These are phyloP conservation scores for Lutraria rhynchaena DNA, from an alignment of 1,140 invertebrate species.

Conservation along the genomic window DNA sequence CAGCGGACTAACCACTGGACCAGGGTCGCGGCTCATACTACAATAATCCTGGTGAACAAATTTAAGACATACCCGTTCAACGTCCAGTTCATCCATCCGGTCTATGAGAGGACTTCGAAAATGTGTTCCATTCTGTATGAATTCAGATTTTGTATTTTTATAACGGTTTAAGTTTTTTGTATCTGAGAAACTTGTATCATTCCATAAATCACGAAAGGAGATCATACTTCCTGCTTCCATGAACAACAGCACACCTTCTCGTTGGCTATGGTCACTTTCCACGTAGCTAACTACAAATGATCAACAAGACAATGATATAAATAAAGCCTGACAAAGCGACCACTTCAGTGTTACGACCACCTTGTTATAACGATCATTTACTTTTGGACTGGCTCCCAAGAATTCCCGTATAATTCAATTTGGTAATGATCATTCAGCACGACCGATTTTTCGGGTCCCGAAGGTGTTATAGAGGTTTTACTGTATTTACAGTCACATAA, in stretches of 20 bases:
- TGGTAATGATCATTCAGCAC: not conserved
- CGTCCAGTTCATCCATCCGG: not conserved
- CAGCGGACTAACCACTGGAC: too few relatives aligned
- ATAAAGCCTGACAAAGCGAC: not conserved
- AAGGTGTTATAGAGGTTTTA: too few relatives aligned
- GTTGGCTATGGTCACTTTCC: not conserved
- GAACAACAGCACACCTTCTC: not conserved
- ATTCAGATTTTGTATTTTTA: not conserved
- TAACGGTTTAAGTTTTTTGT: not conserved
- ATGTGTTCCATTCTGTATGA: not conserved
- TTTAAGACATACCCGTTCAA: not conserved
- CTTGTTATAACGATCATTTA: not conserved
- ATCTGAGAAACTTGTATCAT: not conserved
- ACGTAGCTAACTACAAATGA: not conserved
- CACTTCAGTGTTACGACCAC: too few relatives aligned
- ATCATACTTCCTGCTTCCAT: not conserved
- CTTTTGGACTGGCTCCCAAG: not conserved
- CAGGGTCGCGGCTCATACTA: not conserved
- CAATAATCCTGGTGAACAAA: not conserved
- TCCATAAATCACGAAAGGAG: not conserved
- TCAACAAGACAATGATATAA: not conserved
- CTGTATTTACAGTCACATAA: too few relatives aligned
- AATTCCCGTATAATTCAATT: not conserved
- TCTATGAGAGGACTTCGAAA: slow-evolving; percentile 26
- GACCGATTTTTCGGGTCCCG: too few relatives aligned